Evolutionary conservation across 2,113 vertebrate species (phyloP).

Genomic region (Rhineura floridana): DNA sequence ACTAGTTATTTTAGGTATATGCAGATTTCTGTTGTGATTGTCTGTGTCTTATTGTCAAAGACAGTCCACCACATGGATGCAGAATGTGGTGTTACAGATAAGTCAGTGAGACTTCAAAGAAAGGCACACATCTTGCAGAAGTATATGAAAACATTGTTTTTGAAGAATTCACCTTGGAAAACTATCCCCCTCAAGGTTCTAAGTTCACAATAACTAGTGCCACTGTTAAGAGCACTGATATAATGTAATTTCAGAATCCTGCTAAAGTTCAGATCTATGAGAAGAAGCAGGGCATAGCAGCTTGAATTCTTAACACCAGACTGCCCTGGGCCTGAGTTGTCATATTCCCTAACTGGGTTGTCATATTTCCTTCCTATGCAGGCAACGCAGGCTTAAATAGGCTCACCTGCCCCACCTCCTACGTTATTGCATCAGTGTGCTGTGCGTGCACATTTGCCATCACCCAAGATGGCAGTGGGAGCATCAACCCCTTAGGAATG

Average conservation of each 20-base stretch:
- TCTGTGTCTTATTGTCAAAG: background rate
- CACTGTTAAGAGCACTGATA: background rate
- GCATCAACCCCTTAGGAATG: too few relatives aligned
- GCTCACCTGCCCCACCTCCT: too few relatives aligned
- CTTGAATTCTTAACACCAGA: background rate
- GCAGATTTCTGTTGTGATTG: background rate
- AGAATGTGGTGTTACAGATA: background rate
- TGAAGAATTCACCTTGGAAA: background rate
- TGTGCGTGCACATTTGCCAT: too few relatives aligned
- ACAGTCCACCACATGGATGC: background rate
- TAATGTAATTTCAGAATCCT: background rate
- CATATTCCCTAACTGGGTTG: too few relatives aligned
- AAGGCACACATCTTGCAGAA: background rate
- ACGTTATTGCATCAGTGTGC: too few relatives aligned
- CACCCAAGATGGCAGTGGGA: too few relatives aligned
- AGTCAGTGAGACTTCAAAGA: background rate
- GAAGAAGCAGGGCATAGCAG: background rate
- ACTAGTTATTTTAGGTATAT: background rate
- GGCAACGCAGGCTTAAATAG: too few relatives aligned
- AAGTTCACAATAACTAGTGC: background rate
- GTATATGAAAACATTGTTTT: background rate
- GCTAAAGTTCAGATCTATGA: background rate
- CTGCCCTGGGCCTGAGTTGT: background rate
- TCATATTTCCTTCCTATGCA: too few relatives aligned
- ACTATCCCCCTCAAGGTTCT: background rate